Evolutionary conservation across 2,797 vertebrate species (phyloP), one percentile per base, ranked within the genome.

Genomic region (Crocodylus rhombifer): DNA sequence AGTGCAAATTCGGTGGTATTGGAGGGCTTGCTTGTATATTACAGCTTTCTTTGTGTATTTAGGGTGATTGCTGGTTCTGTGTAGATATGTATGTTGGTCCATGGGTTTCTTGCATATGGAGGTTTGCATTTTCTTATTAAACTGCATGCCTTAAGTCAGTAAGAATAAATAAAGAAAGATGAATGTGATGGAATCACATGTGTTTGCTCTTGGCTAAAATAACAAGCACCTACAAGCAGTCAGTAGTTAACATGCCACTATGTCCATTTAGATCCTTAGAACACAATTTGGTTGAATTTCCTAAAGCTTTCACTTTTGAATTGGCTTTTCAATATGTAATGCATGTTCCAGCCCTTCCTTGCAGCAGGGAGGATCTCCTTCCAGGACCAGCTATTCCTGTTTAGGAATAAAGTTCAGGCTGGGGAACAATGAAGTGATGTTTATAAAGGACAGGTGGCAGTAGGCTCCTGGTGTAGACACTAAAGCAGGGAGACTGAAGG

Each of bases 91-190:
- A 42, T 42, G 42, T 42, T 42, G 7, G 42, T 42, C 42, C 42
- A 42, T 42, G 42, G 42, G 42, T 42, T 42, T 42, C 42, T 42
- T 42, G 42, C 8, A 42, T 42, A 42, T 42, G 42, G 42, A 42
- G 42, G 42, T 42, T 42, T 42, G 42, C 42, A 42, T 42, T 42
- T 42, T 42, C 7, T 42, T 42, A 42, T 42, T 42, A 42, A 42
- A 42, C 42, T 77, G 51, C 75, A 57, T 28, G 3, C 56, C 81
- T 85, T 94, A 88, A 91, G 92, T 95, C 86, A 91, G 25, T 80
- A 87, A 79, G 18, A 88, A 71, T 71, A 82, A 83, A 87, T 83
- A 25, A 60, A 88, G 88, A 92, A 71, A 7, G 25, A 71, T 93
- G 92, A 79, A 81, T 82, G 51, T 85, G 13, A 60, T 94, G 62